phyloP scores from a whole-genome alignment of 2,888 invertebrate species.

The Pseudanteris insignis region DNA sequence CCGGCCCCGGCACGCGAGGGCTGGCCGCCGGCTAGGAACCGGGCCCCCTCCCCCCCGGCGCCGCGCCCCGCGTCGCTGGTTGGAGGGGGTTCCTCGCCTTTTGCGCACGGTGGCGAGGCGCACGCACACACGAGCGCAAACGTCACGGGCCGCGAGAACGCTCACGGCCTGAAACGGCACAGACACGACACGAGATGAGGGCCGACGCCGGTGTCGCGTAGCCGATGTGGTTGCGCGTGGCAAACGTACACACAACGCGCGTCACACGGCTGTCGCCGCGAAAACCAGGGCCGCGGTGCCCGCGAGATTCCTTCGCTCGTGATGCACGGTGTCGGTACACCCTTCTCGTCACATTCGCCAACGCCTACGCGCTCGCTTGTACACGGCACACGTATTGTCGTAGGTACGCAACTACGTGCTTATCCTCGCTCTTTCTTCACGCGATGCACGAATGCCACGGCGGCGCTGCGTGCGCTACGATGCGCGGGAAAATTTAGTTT shows the following conservation, averaged over 20 bases:
- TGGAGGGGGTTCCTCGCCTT: background rate
- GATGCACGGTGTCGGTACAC: slow-evolving; percentile 24
- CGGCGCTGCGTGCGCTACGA: background rate
- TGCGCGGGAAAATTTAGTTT: slow-evolving; percentile 1
- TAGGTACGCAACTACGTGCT: slow-evolving; percentile 42
- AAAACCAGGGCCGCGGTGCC: slow-evolving; percentile 6
- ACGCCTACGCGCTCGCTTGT: slow-evolving; percentile 44
- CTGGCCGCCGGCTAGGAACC: no score
- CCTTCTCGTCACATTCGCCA: slow-evolving; percentile 44
- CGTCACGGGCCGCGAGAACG: slow-evolving; percentile 21
- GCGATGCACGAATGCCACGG: background rate
- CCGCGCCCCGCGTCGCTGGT: no score
- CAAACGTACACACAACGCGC: background rate
- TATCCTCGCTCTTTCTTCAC: background rate
- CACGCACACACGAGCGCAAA: slow-evolving; percentile 24
- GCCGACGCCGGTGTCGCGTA: slow-evolving; percentile 18
- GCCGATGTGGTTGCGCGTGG: background rate
- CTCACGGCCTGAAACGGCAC: background rate
- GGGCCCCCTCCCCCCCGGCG: no score
- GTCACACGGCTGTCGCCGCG: slow-evolving; percentile 16
- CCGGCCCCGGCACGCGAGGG: no score
- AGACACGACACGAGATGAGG: background rate
- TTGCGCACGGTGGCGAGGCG: background rate
- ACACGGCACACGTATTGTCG: slow-evolving; percentile 38
- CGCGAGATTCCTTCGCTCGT: slow-evolving; percentile 4